Evolutionary conservation across 2,113 vertebrate genomes (phyloP).

Genomic region (Anarhynchus alexandrinus): DNA sequence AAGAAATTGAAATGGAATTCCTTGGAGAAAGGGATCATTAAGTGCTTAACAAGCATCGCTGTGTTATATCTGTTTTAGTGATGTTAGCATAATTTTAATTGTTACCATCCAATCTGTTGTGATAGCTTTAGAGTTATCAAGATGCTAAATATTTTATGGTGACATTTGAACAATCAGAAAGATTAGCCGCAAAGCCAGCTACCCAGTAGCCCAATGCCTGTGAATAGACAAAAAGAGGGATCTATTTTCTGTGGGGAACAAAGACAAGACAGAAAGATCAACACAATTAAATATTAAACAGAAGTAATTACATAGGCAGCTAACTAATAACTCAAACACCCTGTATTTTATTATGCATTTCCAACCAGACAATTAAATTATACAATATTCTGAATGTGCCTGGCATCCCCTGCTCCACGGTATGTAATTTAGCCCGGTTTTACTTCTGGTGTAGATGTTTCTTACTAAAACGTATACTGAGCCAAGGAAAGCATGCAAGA

Average conservation of each 20-base stretch:
- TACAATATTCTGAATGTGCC: not conserved
- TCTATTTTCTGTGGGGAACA: slow-evolving; percentile 40
- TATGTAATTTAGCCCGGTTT: not conserved
- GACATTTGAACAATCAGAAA: slow-evolving; percentile 56
- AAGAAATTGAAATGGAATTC: slow-evolving; percentile 67
- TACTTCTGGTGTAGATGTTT: not conserved
- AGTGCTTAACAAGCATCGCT: slow-evolving; percentile 73
- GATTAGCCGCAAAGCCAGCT: slow-evolving; percentile 11
- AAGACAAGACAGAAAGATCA: slow-evolving; percentile 63
- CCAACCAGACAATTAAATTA: slow-evolving; percentile 18
- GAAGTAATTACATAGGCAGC: slow-evolving; percentile 55
- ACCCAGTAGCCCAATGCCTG: slow-evolving; percentile 15
- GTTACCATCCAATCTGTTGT: slow-evolving; percentile 64
- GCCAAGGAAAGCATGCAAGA: not conserved
- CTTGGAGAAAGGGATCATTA: slow-evolving; percentile 72
- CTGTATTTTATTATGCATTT: slow-evolving; percentile 30
- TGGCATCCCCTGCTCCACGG: not conserved
- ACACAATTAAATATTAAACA: slow-evolving; percentile 65
- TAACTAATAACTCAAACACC: slow-evolving; percentile 43
- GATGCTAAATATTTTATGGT: slow-evolving; percentile 69
- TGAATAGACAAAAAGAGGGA: not conserved
- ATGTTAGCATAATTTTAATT: slow-evolving; percentile 67
- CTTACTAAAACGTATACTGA: not conserved
- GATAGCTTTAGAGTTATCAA: slow-evolving; percentile 65
- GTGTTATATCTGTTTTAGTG: slow-evolving; percentile 61